phyloP scores from a whole-genome alignment of 1,140 invertebrate genomes.

The Drosophila arawakana region DNA sequence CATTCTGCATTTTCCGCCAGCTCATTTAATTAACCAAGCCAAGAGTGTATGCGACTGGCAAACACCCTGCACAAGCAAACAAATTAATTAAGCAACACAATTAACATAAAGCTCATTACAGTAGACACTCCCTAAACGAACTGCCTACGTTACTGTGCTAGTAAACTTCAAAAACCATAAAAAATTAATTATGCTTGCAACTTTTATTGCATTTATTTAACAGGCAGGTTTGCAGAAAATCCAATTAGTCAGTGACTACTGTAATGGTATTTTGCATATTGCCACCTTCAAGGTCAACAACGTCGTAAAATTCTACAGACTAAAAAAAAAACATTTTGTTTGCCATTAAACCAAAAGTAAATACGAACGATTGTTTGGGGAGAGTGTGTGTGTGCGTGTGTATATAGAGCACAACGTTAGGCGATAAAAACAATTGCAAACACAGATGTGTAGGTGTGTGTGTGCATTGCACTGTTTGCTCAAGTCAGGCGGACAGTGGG shows the following conservation, averaged over 20 bases:
- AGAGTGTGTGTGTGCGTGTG: not conserved
- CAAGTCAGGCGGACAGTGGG: constrained; percentile 25
- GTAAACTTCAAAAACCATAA: too few relatives aligned
- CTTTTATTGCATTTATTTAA: too few relatives aligned
- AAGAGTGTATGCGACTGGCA: not conserved
- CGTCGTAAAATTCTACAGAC: constrained; percentile 60
- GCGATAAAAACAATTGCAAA: constrained; percentile 36
- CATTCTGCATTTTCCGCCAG: constrained; percentile 45
- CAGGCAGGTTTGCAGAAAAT: not conserved
- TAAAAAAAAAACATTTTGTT: constrained; percentile 59
- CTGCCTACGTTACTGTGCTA: too few relatives aligned
- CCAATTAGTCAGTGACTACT: constrained; percentile 3
- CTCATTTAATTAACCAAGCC: constrained; percentile 44
- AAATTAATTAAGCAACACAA: not conserved
- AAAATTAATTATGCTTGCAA: too few relatives aligned
- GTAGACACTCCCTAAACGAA: not conserved
- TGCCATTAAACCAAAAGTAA: constrained; percentile 62
- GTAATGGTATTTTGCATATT: constrained; percentile 17
- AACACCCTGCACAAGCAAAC: constrained; percentile 16
- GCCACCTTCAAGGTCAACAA: constrained; percentile 62
- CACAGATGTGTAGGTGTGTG: constrained; percentile 1
- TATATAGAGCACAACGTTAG: constrained; percentile 19
- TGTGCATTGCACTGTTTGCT: constrained; percentile 33
- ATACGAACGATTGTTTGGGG: constrained; percentile 30
- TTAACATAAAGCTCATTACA: constrained; percentile 1